Conservation (phyloP, 64 coral and sea anemone genomes). For the Astreopora myriophthalma region DNA sequence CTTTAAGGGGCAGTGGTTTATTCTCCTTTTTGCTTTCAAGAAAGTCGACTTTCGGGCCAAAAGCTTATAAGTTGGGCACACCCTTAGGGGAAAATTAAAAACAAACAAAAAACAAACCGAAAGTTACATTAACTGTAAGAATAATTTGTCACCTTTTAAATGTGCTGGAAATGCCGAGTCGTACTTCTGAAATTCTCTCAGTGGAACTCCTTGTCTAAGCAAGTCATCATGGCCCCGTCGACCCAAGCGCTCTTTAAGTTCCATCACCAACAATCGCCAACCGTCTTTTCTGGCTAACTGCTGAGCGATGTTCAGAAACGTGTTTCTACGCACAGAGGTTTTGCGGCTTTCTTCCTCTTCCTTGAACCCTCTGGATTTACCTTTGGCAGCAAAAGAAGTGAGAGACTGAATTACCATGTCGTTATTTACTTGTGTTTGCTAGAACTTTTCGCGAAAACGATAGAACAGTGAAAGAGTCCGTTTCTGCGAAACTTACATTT, state of each 20-base stretch:
- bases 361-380: background rate
- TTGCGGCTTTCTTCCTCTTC: background rate
- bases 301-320: slow-evolving; percentile 22
- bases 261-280: slow-evolving; percentile 34
- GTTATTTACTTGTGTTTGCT: too few species aligned
- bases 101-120: background rate
- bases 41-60: too few species aligned
- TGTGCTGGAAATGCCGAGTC: slow-evolving; percentile 28
- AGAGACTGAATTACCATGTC: too few species aligned
- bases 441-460: background rate
- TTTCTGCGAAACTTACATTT: too few species aligned
- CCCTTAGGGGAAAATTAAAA: background rate
- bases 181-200: slow-evolving; percentile 66
- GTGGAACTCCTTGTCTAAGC: background rate
- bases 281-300: slow-evolving; percentile 20
- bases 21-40: too few species aligned
- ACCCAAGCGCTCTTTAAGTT: slow-evolving; percentile 32
- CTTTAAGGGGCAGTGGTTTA: too few species aligned
- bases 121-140: too few species aligned
- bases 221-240: background rate
- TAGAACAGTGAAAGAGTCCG: background rate
- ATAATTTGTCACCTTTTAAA: slow-evolving; percentile 4
- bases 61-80: background rate
- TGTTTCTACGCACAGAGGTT: slow-evolving; percentile 46
- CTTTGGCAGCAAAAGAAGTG: background rate